phyloP scores from a whole-genome alignment of 2,113 vertebrate species.

The Callorhinus ursinus region DNA sequence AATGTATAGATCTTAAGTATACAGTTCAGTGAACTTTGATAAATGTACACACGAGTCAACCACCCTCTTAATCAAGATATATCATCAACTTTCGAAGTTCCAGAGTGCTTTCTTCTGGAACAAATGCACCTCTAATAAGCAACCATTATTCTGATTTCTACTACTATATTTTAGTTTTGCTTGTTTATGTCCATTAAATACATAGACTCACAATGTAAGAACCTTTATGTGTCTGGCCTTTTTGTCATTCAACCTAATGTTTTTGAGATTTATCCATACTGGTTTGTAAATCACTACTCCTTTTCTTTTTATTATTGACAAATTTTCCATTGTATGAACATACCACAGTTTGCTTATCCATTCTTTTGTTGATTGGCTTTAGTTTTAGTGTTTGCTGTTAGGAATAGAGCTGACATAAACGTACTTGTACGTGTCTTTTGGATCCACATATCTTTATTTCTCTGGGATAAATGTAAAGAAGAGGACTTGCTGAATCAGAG shows the following conservation, averaged over 20 bases:
- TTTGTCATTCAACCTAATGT: not conserved
- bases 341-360: not conserved
- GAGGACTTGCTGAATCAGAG: not conserved
- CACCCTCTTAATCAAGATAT: not conserved
- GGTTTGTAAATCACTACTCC: not conserved
- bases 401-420: not conserved
- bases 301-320: not conserved
- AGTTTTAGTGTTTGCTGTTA: not conserved
- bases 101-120: not conserved
- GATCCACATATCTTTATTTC: not conserved
- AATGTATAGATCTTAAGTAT: not conserved
- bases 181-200: not conserved
- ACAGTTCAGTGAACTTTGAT: not conserved
- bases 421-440: not conserved
- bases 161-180: not conserved
- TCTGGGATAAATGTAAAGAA: not conserved
- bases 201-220: not conserved
- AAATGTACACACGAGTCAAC: not conserved
- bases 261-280: not conserved
- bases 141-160: not conserved
- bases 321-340: not conserved
- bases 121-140: no score
- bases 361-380: not conserved
- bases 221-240: not conserved
- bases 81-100: not conserved